Base-by-base conservation (phyloP, 2,113 vertebrate species). In the Marmota flaviventris region DNA sequence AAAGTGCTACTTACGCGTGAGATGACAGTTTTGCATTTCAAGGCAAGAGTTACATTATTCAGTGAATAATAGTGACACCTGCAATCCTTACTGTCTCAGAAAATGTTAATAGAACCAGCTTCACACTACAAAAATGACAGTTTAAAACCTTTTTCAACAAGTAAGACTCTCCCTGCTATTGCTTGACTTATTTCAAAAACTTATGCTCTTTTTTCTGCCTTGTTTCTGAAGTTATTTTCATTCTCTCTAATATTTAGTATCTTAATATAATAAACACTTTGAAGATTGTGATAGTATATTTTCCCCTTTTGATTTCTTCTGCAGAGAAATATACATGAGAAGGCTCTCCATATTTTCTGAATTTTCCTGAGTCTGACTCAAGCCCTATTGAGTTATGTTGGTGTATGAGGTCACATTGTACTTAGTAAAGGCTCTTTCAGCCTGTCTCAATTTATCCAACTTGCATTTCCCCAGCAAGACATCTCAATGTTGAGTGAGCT, bases 21-120 rank as follows among this genome's bases (percentile, higher is more conserved):
- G 56, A 86, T 8, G 67, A 93, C 53, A 45, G 79, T 79, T 93
- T 97, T 95, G 79, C 58, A 90, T 97, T 89, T 97, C 75, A 96
- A 93, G 48, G 39, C 3, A 13, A 89, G n/a, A 22, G 8, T 91
- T 58, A 70, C 20, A 86, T 93, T 83, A 96, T 89, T 70, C 48
- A n/a, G 29, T 13, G 93, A 94, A 93, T 82, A 97, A 93, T 75
- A 84, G 75, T 51, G 70, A 96, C 96, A 97, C 93, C 96, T 98
- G 96, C 84, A 86, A 45, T 87, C 34, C 13, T 92, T n/a, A 89
- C 22, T 34, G 34, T 93, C 75, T 96, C 51, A 85, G 85, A 51
- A 87, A 82, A 91, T 89, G 79, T 24, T 75, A 94, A 89, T 32
- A 76, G 18, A 20, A 76, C 34, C 45, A 92, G 53, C 18, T 69